Conservation (phyloP, 2,888 invertebrate genomes). For the Yponomeuta sedellus region DNA sequence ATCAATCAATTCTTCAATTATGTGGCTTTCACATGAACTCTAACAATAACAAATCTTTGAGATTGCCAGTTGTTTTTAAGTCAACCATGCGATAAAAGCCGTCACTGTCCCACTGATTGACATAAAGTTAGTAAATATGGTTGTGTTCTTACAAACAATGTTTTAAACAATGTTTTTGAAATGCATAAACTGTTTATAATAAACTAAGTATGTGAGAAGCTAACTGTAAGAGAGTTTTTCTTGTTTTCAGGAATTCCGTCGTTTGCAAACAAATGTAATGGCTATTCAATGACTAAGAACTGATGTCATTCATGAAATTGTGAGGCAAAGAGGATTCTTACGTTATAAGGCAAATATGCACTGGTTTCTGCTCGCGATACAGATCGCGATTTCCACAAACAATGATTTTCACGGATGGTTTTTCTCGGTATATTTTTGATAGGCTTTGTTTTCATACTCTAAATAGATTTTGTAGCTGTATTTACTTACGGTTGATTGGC, state of each 20-base stretch:
- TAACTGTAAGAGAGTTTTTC: neutral
- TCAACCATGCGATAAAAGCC: no score
- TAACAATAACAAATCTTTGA: no score
- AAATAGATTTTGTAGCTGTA: neutral
- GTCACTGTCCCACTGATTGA: no score
- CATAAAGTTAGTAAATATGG: no score
- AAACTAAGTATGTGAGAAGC: neutral
- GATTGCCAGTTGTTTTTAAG: no score
- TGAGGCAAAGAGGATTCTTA: neutral
- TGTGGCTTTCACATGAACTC: no score
- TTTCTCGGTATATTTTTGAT: neutral
- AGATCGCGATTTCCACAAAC: neutral
- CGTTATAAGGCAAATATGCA: neutral
- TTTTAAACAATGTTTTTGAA: neutral
- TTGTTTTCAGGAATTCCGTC: neutral
- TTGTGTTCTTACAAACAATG: no score
- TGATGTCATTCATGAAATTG: neutral
- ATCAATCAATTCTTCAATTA: no score
- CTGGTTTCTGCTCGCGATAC: neutral
- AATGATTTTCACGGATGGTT: neutral
- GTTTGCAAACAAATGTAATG: neutral
- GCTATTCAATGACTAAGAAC: neutral
- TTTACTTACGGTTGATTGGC: neutral
- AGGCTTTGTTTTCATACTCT: neutral
- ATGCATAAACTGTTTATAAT: neutral